Percentiles rank a stretch among this genome's conserved stretches.
Evolutionary conservation across 2,797 vertebrate species (phyloP).

Genomic region (Phalanger gymnotis): DNA sequence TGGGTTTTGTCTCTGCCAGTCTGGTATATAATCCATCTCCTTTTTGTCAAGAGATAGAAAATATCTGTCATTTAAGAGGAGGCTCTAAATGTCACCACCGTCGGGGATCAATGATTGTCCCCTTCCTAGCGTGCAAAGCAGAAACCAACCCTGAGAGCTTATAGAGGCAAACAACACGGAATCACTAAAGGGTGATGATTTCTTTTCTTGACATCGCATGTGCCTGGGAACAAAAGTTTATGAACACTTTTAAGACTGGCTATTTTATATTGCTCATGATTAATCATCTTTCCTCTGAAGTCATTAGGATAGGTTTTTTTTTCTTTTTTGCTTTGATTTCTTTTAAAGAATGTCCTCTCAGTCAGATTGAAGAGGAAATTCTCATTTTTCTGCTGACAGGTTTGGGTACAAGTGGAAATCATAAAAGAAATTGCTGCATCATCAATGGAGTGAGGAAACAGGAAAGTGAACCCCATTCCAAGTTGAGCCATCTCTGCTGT

Average conservation of each 20-base stretch:
- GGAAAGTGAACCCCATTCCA: conserved; percentile 72
- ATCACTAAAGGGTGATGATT: conserved; percentile 19
- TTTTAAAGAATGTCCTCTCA: conserved; percentile 65
- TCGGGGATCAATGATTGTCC: conserved; percentile 34
- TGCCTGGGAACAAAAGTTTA: background rate
- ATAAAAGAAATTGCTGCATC: conserved; percentile 79
- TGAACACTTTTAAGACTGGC: background rate
- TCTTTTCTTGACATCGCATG: background rate
- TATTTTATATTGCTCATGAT: background rate
- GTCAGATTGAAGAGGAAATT: conserved; percentile 64
- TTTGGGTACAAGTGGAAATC: conserved; percentile 74
- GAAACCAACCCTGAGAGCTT: conserved; percentile 17
- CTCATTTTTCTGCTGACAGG: conserved; percentile 77
- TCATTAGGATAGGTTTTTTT: background rate
- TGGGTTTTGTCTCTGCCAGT: conserved; percentile 63
- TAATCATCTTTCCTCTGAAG: conserved; percentile 32
- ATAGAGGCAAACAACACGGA: background rate
- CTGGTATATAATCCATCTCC: conserved; percentile 54
- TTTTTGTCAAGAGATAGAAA: conserved; percentile 63
- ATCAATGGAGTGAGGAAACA: conserved; percentile 77
- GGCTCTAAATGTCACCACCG: conserved; percentile 53
- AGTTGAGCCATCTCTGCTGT: conserved; percentile 76
- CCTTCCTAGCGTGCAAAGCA: conserved; percentile 41
- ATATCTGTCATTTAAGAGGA: conserved; percentile 61
- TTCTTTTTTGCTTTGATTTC: conserved; percentile 45